phyloP scores from a whole-genome alignment of 1,140 invertebrate genomes.

The Drosophila novamexicana region DNA sequence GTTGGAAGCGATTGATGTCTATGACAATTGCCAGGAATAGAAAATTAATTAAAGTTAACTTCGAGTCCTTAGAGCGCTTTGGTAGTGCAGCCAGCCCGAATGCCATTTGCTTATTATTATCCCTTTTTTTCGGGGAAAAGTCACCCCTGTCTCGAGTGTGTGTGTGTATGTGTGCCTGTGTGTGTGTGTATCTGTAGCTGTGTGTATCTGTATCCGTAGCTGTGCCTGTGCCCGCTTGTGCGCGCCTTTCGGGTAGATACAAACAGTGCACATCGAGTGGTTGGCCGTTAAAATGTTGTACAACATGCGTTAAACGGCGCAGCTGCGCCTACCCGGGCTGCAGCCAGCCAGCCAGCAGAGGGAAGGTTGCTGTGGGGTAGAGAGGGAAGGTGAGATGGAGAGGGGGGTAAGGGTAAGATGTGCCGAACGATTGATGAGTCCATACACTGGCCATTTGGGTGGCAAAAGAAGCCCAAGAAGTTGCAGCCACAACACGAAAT shows the following conservation, averaged over 20 bases:
- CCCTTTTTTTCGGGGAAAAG: slow-evolving; percentile 55
- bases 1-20: background rate
- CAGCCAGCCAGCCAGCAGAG: background rate
- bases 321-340: slow-evolving; percentile 51
- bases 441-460: slow-evolving; percentile 31
- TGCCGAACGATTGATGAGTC: slow-evolving; percentile 15
- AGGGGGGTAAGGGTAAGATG: background rate
- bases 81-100: slow-evolving; percentile 4
- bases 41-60: slow-evolving; percentile 65
- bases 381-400: background rate
- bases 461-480: slow-evolving; percentile 58
- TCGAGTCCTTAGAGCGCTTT: slow-evolving; percentile 26
- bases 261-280: slow-evolving; percentile 55
- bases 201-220: slow-evolving; percentile 26
- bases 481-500: slow-evolving; percentile 34
- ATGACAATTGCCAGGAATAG: slow-evolving; percentile 37
- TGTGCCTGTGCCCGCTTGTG: slow-evolving; percentile 26
- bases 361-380: background rate
- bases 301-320: slow-evolving; percentile 58
- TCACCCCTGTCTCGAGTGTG: slow-evolving; percentile 45
- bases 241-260: slow-evolving; percentile 59
- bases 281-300: slow-evolving; percentile 66
- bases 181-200: slow-evolving; percentile 25
- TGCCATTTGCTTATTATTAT: slow-evolving; percentile 47
- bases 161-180: slow-evolving; percentile 11